Evolutionary conservation across 1,140 invertebrate genomes (phyloP), one percentile per base, ranked within the genome.

Genomic region (Acarapis woodi): DNA sequence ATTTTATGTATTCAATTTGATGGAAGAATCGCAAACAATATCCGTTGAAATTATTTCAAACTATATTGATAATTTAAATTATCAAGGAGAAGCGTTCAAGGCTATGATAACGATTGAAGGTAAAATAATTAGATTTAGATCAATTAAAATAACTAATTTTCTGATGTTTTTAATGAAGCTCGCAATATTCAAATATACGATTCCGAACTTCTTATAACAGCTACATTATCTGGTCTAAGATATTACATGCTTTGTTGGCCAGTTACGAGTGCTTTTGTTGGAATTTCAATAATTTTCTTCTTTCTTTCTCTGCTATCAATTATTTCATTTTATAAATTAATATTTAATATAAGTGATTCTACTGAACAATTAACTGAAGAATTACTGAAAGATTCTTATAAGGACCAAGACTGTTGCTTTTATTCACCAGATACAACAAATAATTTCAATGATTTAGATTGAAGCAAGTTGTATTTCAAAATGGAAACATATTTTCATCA

Each of bases 321-420:
- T n/a, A n/a, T 32, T 8, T 20, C 29, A 24, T 18, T 39, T 24
- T 39, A 32, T 25, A 12, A 23, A 22, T 16, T 37, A 90, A 87
- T 31, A 12, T 10, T 28, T 73, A 68, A 45, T 64, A 74, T 59
- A 10, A 28, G 26, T 28, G 10, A 28, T 10, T 2, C 10, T 10
- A 28, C 26, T 28, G 10, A n/a, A n/a, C n/a, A n/a, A n/a, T n/a
- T n/a, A n/a, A n/a, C n/a, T n/a, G n/a, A n/a, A n/a, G n/a, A n/a
- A n/a, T n/a, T n/a, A n/a, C n/a, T n/a, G n/a, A n/a, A n/a, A n/a
- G n/a, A n/a, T n/a, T n/a, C n/a, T n/a, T n/a, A n/a, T n/a, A n/a
- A n/a, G n/a, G n/a, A n/a, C n/a, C n/a, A n/a, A n/a, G n/a, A n/a
- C n/a, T n/a, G n/a, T n/a, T n/a, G n/a, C n/a, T n/a, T n/a, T n/a